Percentiles rank a stretch among this genome's conserved stretches.
phyloP scores from a whole-genome alignment of 2,888 invertebrate species.

The Parnassius apollo region DNA sequence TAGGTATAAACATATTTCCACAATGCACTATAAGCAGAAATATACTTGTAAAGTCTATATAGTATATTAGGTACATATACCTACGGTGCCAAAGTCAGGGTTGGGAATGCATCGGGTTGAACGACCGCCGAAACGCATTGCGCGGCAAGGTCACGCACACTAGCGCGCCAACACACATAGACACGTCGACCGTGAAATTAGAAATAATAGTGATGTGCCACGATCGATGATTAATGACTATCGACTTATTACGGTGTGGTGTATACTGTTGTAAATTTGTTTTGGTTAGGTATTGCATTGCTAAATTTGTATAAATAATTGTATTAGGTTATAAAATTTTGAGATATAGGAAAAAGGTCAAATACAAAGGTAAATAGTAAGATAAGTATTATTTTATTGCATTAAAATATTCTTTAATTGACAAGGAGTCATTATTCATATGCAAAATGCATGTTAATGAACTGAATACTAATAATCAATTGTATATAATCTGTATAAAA shows the following conservation, averaged over 20 bases:
- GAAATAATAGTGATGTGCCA: slow-evolving; percentile 65
- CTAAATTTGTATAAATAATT: no score
- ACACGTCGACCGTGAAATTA: slow-evolving; percentile 72
- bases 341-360: no score
- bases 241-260: background rate
- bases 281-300: no score
- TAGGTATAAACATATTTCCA: slow-evolving; percentile 22
- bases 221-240: background rate
- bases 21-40: slow-evolving; percentile 15
- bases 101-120: slow-evolving; percentile 69
- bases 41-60: background rate
- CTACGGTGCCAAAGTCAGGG: slow-evolving; percentile 65
- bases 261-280: no score
- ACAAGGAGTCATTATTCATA: slow-evolving; percentile 9
- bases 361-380: no score
- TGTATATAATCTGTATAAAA: slow-evolving; percentile 17
- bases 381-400: background rate
- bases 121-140: slow-evolving; percentile 75
- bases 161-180: slow-evolving; percentile 51
- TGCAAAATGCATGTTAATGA: slow-evolving; percentile 14
- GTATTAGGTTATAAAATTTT: no score
- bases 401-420: slow-evolving; percentile 5
- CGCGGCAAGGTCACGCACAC: slow-evolving; percentile 77
- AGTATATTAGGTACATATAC: slow-evolving; percentile 3
- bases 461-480: slow-evolving; percentile 12